Base-by-base conservation (phyloP, 2,888 invertebrate genomes). In the Parnassius apollo region DNA sequence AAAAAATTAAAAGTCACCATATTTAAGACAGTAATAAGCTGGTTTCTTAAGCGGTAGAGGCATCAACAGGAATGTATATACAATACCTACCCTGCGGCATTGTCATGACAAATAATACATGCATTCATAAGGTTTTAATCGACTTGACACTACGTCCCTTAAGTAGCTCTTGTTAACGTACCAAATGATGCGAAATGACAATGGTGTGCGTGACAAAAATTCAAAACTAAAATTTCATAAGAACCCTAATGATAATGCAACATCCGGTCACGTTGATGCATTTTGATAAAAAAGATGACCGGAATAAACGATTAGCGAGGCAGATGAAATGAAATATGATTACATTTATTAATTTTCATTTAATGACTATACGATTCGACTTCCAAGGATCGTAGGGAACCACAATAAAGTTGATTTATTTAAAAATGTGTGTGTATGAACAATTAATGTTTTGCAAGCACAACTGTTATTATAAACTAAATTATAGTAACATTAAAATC, bases 201-300 rank as follows among this genome's bases (percentile, higher is more conserved):
- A 74, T 68, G 51, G 62, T 59, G 59, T 22, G 66, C 75, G 71
- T 71, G 75, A 74, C 68, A 64, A 52, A 68, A 71, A 71, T 69
- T 73, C 68, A 66, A 57, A 69, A 69, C 69, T 66, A 66, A 66
- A 65, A 67, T 64, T 48, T 68, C 56, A 64, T 64, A 62, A 63
- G 59, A 52, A 60, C 58, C 53, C 51, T 59, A 60, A 62, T 65
- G 62, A 65, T 68, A 66, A 65, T 52, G 46, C 25, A 45, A 61
- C 18, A 52, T 54, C 64, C 62, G 64, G 62, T 62, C 65, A 57
- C 60, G 63, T 57, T 55, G 59, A 22, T 44, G 56, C 22, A 51
- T 61, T 48, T 54, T 44, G 42, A 49, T 59, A 48, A 61, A 59
- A 62, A 64, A 44, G 54, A 57, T 48, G 45, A 59, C 35, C 51